phyloP scores from a whole-genome alignment of 1,140 invertebrate genomes.

The Eueides isabella region DNA sequence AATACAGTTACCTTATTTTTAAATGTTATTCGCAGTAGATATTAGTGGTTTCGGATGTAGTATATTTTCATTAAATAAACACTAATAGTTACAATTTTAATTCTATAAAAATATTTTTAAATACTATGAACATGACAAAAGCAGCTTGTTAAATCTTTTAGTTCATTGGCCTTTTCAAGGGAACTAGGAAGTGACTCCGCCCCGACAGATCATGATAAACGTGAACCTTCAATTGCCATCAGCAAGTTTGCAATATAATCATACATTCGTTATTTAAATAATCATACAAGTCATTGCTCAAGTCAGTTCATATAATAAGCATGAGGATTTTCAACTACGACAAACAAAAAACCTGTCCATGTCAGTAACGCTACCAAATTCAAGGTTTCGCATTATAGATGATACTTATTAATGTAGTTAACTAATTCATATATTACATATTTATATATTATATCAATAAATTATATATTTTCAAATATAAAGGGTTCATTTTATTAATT shows the following conservation, averaged over 20 bases:
- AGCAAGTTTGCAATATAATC: conserved; percentile 11
- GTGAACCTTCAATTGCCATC: conserved; percentile 47
- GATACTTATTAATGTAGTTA: conserved; percentile 26
- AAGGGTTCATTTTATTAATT: background rate
- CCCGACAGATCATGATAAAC: conserved; percentile 47
- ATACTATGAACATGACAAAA: conserved; percentile 4
- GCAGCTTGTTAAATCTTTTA: conserved; percentile 55
- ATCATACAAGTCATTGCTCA: conserved; percentile 50
- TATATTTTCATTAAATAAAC: background rate
- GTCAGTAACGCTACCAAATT: conserved; percentile 57
- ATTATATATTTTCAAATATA: background rate
- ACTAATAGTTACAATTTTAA: background rate
- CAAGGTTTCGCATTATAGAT: conserved; percentile 62
- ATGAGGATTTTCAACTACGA: conserved; percentile 45
- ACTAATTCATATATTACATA: too few species aligned
- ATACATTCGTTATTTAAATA: conserved; percentile 16
- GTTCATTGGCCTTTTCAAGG: conserved; percentile 66
- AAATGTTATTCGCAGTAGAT: background rate
- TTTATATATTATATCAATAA: background rate
- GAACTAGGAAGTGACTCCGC: conserved; percentile 57
- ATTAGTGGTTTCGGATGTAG: background rate
- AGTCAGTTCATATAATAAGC: conserved; percentile 45
- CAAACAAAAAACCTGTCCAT: conserved; percentile 62
- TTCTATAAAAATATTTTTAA: background rate
- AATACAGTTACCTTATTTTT: conserved; percentile 28